Percentiles rank a stretch among this genome's conserved stretches.
These are phyloP conservation scores for Limnephilus marmoratus DNA, from an alignment of 2,888 invertebrate species.

Conservation along the genomic window DNA sequence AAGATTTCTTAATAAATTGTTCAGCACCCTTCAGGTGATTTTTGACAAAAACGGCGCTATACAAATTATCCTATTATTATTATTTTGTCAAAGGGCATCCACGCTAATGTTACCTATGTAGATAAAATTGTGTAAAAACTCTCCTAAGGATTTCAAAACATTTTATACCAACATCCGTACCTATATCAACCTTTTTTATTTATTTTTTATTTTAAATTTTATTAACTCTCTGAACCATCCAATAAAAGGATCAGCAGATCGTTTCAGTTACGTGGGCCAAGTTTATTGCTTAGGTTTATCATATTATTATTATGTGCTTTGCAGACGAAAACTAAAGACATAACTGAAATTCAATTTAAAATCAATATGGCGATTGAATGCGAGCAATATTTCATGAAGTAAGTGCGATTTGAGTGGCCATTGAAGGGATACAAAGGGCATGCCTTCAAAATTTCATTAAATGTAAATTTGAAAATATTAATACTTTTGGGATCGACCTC, in stretches of 20 bases:
- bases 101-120: background rate
- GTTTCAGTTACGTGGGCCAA: background rate
- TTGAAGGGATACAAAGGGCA: constrained; percentile 44
- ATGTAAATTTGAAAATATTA: constrained; percentile 61
- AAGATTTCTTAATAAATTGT: too few relatives aligned
- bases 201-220: too few relatives aligned
- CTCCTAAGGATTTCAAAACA: background rate
- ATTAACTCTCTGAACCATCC: background rate
- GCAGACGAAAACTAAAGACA: constrained; percentile 21
- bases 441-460: constrained; percentile 65
- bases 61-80: too few relatives aligned
- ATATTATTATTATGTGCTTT: background rate
- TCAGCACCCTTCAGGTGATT: too few relatives aligned
- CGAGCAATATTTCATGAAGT: constrained; percentile 58
- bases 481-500: constrained; percentile 11
- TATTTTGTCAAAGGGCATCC: too few relatives aligned
- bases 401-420: constrained; percentile 57
- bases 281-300: background rate
- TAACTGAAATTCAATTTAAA: constrained; percentile 57
- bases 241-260: constrained; percentile 13
- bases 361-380: constrained; percentile 55
- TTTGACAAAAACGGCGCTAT: too few relatives aligned
- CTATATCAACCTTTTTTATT: background rate
- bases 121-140: background rate
- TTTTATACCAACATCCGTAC: too few relatives aligned